phyloP scores from a whole-genome alignment of 2,888 invertebrate species.

The Aelia acuminata region DNA sequence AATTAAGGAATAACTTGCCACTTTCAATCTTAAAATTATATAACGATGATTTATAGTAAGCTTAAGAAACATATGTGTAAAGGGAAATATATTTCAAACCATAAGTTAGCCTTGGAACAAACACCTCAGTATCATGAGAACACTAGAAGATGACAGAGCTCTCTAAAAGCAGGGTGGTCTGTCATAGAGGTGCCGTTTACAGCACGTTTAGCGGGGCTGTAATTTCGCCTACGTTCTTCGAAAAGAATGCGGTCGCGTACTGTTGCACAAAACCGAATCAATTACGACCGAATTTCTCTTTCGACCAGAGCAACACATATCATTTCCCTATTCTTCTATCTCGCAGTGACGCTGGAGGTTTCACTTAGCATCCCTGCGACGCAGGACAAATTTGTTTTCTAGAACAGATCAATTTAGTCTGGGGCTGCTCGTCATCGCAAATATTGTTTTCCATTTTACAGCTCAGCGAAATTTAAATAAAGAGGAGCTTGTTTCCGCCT shows the following conservation, averaged over 20 bases:
- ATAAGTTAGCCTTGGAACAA: background rate
- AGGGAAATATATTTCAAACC: no score
- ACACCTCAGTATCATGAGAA: background rate
- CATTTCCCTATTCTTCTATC: background rate
- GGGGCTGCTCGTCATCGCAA: background rate
- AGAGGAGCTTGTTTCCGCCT: background rate
- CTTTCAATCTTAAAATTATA: no score
- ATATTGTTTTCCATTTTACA: background rate
- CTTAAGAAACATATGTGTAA: no score
- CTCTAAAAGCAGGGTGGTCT: background rate
- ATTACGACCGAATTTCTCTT: background rate
- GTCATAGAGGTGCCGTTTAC: background rate
- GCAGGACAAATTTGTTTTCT: background rate
- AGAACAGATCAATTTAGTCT: no score
- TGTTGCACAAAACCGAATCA: background rate
- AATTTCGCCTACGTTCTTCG: background rate
- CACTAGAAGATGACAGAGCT: background rate
- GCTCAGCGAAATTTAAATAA: constrained; percentile 18
- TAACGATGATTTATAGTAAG: no score
- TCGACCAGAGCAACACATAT: background rate
- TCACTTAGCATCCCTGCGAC: background rate
- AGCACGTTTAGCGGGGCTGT: background rate
- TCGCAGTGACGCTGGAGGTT: background rate
- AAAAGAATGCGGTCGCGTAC: background rate
- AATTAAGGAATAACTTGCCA: no score